These are phyloP conservation scores for Helogale parvula DNA, from an alignment of 2,113 vertebrate species.

Conservation along the genomic window DNA sequence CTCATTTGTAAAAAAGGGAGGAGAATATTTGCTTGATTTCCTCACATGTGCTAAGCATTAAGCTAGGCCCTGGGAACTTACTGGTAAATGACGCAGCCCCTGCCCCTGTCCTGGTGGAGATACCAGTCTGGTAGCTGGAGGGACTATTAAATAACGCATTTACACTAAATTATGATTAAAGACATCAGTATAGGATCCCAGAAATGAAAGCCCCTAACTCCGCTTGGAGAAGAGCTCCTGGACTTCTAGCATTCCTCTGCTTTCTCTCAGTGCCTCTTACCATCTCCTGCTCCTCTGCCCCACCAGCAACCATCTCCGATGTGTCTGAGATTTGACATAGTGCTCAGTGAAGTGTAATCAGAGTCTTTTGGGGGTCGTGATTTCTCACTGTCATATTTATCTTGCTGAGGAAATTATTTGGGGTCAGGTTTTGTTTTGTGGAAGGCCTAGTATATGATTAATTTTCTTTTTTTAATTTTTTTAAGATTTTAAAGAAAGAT, in stretches of 20 bases:
- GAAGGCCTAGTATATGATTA: not conserved
- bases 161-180: not conserved
- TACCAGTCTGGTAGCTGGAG: not conserved
- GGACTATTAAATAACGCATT: not conserved
- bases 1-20: not conserved
- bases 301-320: not conserved
- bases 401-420: not conserved
- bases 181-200: not conserved
- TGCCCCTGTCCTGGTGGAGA: not conserved
- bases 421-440: not conserved
- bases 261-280: not conserved
- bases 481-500: too few species aligned
- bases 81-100: not conserved
- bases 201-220: not conserved
- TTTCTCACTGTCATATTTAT: not conserved
- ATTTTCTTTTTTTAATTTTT: too few species aligned
- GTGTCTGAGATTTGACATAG: not conserved
- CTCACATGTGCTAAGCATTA: not conserved
- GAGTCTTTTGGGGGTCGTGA: not conserved
- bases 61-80: not conserved
- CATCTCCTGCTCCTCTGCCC: not conserved
- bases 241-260: not conserved
- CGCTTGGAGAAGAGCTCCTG: not conserved
- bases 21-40: not conserved
- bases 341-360: not conserved